Evolutionary conservation across 2,888 invertebrate genomes (phyloP), one percentile per base, ranked within the genome.

Genomic region (Noctua janthe): DNA sequence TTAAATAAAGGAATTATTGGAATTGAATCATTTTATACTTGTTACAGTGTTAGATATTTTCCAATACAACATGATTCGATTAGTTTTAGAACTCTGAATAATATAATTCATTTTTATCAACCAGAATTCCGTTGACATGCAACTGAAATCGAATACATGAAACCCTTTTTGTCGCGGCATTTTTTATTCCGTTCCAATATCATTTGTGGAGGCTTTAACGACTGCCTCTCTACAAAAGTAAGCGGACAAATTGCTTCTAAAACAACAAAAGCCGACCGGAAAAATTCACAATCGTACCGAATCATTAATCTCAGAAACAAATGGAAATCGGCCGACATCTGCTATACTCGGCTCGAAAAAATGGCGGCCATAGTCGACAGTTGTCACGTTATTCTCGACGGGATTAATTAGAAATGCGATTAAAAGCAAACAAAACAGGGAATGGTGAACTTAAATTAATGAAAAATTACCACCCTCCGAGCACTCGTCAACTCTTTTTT

Each of bases 361-460:
- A 97, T 96, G 95, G 95, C 95, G 93, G 95, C 94, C 95, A 95
- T 96, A 96, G 97, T 95, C 97, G 96, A 96, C 97, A 97, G 97
- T 97, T 97, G 97, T 97, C 97, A 97, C 97, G 97, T 97, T 97
- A 97, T 97, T 97, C 97, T 97, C 97, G 96, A 95, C 96, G 97
- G 97, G 97, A 97, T 97, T 97, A 97, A 97, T 97, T 97, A 97
- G 97, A 97, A 97, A 97, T 97, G 96, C 97, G 97, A 97, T 97
- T 97, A 97, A 97, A 97, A 97, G 96, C 97, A 97, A 97, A 97
- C 97, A 97, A 97, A 97, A 97, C 97, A 97, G 97, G 96, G 96
- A 97, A 96, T 96, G 96, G 97, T 97, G 97, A 97, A 97, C 97
- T 97, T 97, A 97, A 97, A 97, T 97, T 97, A 97, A 97, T 97